Base-by-base conservation (phyloP, 2,113 vertebrate species). In the Colinus virginianus region DNA sequence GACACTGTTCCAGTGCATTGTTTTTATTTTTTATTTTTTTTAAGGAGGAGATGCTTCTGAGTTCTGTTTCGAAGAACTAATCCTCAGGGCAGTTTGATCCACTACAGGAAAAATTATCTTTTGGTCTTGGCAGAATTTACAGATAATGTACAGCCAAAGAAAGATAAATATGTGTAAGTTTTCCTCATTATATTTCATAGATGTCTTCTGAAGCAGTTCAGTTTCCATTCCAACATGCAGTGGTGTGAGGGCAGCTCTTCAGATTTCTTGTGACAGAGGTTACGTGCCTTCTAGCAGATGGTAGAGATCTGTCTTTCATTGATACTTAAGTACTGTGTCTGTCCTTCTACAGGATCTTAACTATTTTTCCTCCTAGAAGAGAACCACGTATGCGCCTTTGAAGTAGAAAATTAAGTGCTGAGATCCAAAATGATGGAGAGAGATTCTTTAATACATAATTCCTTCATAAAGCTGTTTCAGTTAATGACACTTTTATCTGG, bases 231-330 rank as follows among this genome's bases (percentile, higher is more conserved):
- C 64, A 89, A 20, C 13, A 43, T 55, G 19, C 63, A 61, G 30
- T 6, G 4, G 46, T 56, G 15, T 25, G 69, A 95, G 76, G 80
- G 36, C 81, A 90, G 36, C 74, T 88, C 91, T 88, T 95, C 68
- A 94, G 56, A 94, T 70, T 78, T 68, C 61, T 90, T 91, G 0
- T 84, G 93, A 94, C 87, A 91, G 68, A 90, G 88, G 87, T 96
- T 90, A 79, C 42, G 38, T 89, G 75, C 84, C 86, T 90, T 69
- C 92, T 95, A 91, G 87, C 89, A 94, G 72, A 71, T 78, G 92
- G 82, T 0, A 0, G 82, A 94, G 85, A 85, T 71, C 82, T 63
- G 82, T 78, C 87, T 80, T 84, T 91, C 85, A 53, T 78, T 72
- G 72, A 78, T 40, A 58, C 26, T 67, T 71, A 56, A 53, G 8